A percentile compares a stretch with the other conserved stretches of the same genome.
phyloP scores from a whole-genome alignment of 2,888 invertebrate species.

The Laothoe populi region DNA sequence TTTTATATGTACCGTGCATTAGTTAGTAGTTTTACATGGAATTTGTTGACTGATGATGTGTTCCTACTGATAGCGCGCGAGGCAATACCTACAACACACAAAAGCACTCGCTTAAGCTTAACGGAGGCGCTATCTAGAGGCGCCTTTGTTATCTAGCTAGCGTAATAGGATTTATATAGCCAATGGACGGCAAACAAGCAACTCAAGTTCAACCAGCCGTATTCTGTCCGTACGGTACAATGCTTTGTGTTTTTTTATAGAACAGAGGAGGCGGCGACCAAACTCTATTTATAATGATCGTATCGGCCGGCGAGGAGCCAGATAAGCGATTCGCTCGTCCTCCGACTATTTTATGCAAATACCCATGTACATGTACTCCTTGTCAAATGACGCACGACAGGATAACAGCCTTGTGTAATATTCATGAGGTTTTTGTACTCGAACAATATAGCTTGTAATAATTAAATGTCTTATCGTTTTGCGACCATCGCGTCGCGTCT shows the following conservation, averaged over 20 bases:
- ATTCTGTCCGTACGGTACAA: not conserved
- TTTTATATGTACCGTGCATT: too few species aligned
- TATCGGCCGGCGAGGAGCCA: conserved; percentile 34
- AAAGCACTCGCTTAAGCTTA: not conserved
- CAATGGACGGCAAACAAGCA: not conserved
- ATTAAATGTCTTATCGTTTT: too few species aligned
- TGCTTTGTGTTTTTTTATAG: conserved; percentile 53
- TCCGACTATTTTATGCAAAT: conserved; percentile 37
- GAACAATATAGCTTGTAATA: conserved; percentile 2
- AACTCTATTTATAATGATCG: conserved; percentile 38
- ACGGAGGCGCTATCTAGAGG: too few species aligned
- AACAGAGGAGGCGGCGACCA: conserved; percentile 43
- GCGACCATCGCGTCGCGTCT: not conserved
- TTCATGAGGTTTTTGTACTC: conserved; percentile 36
- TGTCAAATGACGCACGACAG: conserved; percentile 33
- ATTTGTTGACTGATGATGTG: not conserved
- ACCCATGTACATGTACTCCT: conserved; percentile 27
- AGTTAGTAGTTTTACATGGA: too few species aligned
- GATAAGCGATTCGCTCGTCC: conserved; percentile 27
- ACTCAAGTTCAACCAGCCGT: not conserved
- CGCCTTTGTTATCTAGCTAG: not conserved
- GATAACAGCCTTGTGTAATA: conserved; percentile 33
- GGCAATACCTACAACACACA: not conserved
- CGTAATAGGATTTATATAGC: not conserved
- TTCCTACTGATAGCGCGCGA: not conserved